Conservation (phyloP, 1,140 invertebrate species). For the Solenopsis invicta region DNA sequence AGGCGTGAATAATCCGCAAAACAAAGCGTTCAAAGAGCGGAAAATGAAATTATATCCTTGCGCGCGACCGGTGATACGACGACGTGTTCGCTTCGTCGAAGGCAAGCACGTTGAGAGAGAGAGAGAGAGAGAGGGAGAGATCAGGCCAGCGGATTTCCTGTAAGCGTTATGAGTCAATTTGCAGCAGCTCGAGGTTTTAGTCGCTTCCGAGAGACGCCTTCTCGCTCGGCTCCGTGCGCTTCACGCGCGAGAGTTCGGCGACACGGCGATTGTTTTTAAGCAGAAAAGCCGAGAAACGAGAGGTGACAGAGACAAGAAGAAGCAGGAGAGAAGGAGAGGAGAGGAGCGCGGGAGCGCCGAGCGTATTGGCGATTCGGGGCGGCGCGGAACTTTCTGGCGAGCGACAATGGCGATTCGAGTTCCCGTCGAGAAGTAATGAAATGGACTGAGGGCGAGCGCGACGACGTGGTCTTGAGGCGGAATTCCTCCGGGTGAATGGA, state of each 20-base stretch:
- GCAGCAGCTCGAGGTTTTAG: constrained; percentile 38
- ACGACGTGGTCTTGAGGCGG: constrained; percentile 48
- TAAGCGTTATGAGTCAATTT: constrained; percentile 57
- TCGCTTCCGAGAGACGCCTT: constrained; percentile 29
- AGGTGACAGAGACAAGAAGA: background rate
- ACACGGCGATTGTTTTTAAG: constrained; percentile 52
- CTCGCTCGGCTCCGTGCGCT: background rate
- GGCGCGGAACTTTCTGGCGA: constrained; percentile 3
- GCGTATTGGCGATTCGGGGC: constrained; percentile 24
- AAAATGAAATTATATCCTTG: constrained; percentile 66
- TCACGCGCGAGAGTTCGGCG: constrained; percentile 19
- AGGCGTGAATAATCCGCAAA: constrained; percentile 64
- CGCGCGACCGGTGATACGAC: constrained; percentile 37
- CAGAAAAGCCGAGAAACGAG: constrained; percentile 15
- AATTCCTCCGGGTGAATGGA: constrained; percentile 57
- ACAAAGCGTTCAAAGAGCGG: constrained; percentile 63
- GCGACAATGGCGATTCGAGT: constrained; percentile 34
- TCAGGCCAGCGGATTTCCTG: constrained; percentile 43
- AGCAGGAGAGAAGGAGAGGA: background rate
- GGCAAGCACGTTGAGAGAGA: constrained; percentile 16
- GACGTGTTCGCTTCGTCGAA: constrained; percentile 49
- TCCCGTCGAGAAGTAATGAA: constrained; percentile 67
- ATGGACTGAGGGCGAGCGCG: constrained; percentile 32
- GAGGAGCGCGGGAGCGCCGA: too few relatives aligned
- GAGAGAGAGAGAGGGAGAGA: background rate